These are phyloP conservation scores for Tenthredo notha DNA, from an alignment of 2,888 invertebrate genomes.

Conservation along the genomic window DNA sequence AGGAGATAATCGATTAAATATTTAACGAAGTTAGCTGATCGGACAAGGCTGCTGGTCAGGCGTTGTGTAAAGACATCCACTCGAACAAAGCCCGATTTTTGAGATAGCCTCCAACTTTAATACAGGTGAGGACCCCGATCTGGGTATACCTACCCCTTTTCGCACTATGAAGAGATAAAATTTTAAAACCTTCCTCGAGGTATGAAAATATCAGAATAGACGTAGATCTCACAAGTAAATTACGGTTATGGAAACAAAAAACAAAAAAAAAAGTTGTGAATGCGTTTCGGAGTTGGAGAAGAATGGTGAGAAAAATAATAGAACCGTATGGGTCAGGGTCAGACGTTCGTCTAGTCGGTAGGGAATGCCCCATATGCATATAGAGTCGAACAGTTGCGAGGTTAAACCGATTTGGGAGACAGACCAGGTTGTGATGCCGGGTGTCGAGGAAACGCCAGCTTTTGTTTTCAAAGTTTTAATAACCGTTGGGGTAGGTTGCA, in stretches of 20 bases:
- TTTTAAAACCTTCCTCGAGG: not conserved
- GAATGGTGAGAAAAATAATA: too few species aligned
- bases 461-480: constrained; percentile 53
- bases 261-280: not conserved
- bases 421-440: constrained; percentile 23
- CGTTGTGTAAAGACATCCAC: constrained; percentile 42
- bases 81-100: constrained; percentile 38
- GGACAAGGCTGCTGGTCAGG: constrained; percentile 49
- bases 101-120: constrained; percentile 1
- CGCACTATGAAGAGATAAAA: not conserved
- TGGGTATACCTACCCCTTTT: not conserved
- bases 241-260: not conserved
- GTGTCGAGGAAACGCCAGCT: constrained; percentile 41
- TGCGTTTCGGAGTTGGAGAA: not conserved
- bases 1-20: constrained; percentile 75
- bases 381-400: constrained; percentile 35
- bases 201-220: not conserved
- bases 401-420: constrained; percentile 18
- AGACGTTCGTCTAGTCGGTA: not conserved
- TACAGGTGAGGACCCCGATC: constrained; percentile 2
- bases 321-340: constrained; percentile 15
- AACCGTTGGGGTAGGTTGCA: constrained; percentile 69
- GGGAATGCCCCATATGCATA: not conserved
- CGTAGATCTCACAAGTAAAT: not conserved
- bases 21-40: constrained; percentile 67